phyloP scores from a whole-genome alignment of 92 coral and sea anemone genomes.

The Meandrina meandrites region DNA sequence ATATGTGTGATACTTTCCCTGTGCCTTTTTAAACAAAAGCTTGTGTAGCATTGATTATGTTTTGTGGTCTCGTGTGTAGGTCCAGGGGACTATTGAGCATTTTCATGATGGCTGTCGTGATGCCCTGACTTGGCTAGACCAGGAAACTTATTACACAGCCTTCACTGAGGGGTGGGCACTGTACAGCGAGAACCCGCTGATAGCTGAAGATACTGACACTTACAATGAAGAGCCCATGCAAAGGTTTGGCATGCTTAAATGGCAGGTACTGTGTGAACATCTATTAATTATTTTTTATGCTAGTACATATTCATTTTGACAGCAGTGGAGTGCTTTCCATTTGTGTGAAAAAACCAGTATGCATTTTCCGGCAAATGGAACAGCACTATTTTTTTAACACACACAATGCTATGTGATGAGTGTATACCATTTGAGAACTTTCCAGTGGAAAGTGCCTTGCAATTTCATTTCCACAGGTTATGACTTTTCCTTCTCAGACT shows the following conservation, averaged over 20 bases:
- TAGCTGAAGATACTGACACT: constrained; percentile 84
- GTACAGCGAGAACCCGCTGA: constrained; percentile 89
- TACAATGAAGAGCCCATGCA: constrained; percentile 85
- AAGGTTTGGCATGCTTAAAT: constrained; percentile 94
- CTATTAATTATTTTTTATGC: background rate
- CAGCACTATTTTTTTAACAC: too few species aligned
- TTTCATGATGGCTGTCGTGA: constrained; percentile 84
- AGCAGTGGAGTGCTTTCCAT: too few species aligned
- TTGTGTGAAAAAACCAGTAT: too few species aligned
- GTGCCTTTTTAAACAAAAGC: background rate
- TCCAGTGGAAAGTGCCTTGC: too few species aligned
- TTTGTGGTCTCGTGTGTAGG: constrained; percentile 38
- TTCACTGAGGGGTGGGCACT: constrained; percentile 99
- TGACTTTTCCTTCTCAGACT: too few species aligned
- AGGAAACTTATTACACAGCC: constrained; percentile 86
- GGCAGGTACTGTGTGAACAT: constrained; percentile 58
- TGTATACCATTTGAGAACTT: too few species aligned
- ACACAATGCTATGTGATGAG: too few species aligned
- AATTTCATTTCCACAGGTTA: too few species aligned
- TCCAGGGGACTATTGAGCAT: constrained; percentile 88
- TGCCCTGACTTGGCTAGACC: constrained; percentile 79
- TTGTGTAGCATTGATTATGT: background rate
- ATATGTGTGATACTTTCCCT: background rate
- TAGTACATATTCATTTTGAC: too few species aligned
- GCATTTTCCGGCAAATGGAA: too few species aligned